Evolutionary conservation across 1,140 invertebrate species (phyloP).

Genomic region (Leptinotarsa defecta): DNA sequence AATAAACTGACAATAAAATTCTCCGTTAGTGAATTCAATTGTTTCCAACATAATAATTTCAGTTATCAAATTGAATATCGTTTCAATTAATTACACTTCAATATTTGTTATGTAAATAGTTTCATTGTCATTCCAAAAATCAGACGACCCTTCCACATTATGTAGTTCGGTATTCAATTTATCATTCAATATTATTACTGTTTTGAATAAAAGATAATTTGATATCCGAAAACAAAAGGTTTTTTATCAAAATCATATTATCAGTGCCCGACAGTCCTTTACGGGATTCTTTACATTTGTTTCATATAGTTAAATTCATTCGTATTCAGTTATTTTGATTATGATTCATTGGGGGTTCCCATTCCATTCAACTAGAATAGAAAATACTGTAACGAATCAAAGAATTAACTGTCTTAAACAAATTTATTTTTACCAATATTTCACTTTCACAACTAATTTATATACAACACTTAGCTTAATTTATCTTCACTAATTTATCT

Average conservation of each 20-base stretch:
- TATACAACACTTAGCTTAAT: no score
- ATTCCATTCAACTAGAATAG: no score
- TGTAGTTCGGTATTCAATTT: neutral
- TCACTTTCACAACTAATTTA: no score
- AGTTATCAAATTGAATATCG: constrained; percentile 9
- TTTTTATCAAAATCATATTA: neutral
- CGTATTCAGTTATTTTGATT: neutral
- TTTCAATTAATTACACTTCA: constrained; percentile 15
- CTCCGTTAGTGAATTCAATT: neutral
- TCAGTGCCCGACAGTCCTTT: neutral
- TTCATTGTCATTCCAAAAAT: neutral
- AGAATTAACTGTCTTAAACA: no score
- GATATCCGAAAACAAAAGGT: neutral
- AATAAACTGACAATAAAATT: neutral
- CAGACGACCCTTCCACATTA: neutral
- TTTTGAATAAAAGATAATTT: neutral
- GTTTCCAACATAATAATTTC: neutral
- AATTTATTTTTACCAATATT: no score
- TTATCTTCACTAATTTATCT: no score
- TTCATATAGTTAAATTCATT: neutral
- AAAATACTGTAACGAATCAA: no score
- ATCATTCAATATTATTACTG: neutral
- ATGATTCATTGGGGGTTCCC: no score
- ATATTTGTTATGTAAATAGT: constrained; percentile 15
- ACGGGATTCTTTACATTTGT: neutral